Percentiles rank a stretch among this genome's conserved stretches.
Evolutionary conservation across 2,113 vertebrate genomes (phyloP).

Genomic region (Alectura lathami): DNA sequence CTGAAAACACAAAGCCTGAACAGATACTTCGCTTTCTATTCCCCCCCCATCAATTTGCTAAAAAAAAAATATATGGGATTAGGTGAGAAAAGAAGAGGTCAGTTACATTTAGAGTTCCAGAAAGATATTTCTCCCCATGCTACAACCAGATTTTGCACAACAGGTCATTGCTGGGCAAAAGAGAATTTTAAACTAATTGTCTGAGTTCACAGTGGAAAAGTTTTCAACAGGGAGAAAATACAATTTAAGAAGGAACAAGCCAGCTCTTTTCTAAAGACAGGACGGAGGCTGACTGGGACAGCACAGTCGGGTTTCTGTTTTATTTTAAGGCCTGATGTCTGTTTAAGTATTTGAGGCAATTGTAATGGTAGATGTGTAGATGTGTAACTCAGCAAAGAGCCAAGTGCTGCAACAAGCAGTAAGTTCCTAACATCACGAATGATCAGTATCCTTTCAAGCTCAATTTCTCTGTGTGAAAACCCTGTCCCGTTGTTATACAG

Average conservation of each 20-base stretch:
- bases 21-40: not conserved
- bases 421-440: not conserved
- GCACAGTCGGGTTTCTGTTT: not conserved
- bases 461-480: not conserved
- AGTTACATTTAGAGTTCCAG: not conserved
- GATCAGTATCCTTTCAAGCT: not conserved
- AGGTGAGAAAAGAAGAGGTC: not conserved
- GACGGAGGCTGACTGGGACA: not conserved
- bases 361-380: not conserved
- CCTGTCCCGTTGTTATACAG: not conserved
- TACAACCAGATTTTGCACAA: constrained; percentile 22
- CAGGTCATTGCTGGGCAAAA: constrained; percentile 27
- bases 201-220: constrained; percentile 54
- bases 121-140: not conserved
- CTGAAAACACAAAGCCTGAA: not conserved
- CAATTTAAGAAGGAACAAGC: not conserved
- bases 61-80: not conserved
- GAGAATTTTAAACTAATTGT: constrained; percentile 5
- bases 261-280: not conserved
- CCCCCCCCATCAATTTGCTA: not conserved
- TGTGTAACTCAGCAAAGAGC: not conserved
- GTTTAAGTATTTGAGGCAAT: not conserved
- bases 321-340: not conserved
- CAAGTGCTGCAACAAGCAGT: not conserved
- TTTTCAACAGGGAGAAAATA: constrained; percentile 17